A percentile compares a stretch with the other conserved stretches of the same genome.
These are phyloP conservation scores for Trissonchulus sp. DNA, from an alignment of 2,888 invertebrate genomes.

Conservation along the genomic window DNA sequence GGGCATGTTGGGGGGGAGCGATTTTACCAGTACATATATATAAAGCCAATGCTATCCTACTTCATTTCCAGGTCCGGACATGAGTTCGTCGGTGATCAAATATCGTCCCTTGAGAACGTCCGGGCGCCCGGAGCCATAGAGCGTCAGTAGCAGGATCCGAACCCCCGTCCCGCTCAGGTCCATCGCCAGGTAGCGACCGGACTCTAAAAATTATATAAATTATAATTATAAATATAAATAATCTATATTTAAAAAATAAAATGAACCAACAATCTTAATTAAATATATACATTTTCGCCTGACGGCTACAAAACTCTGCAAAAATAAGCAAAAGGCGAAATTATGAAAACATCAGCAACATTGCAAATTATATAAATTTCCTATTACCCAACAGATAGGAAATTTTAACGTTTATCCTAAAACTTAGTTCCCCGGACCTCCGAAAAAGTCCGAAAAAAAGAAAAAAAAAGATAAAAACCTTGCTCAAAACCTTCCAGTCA, in stretches of 20 bases:
- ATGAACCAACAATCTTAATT: not conserved
- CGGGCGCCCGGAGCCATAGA: conserved; percentile 40
- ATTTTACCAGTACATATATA: no score
- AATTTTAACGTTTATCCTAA: no score
- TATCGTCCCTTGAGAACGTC: conserved; percentile 43
- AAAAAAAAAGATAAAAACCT: no score
- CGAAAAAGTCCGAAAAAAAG: no score
- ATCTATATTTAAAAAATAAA: not conserved
- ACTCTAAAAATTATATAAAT: conserved; percentile 38
- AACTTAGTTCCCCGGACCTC: no score
- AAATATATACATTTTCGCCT: not conserved
- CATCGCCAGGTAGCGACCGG: conserved; percentile 50
- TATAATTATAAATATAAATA: not conserved
- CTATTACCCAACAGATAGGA: no score
- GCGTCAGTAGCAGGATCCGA: conserved; percentile 47
- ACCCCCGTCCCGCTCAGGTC: conserved; percentile 51
- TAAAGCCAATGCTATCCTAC: no score
- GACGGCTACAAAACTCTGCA: not conserved
- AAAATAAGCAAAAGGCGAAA: no score
- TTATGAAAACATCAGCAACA: no score
- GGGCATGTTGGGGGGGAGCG: no score
- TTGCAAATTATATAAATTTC: no score
- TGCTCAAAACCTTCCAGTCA: no score
- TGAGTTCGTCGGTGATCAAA: conserved; percentile 47
- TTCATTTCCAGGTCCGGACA: conserved; percentile 52